Conservation (phyloP, 2,113 vertebrate genomes). For the Cariama cristata region DNA sequence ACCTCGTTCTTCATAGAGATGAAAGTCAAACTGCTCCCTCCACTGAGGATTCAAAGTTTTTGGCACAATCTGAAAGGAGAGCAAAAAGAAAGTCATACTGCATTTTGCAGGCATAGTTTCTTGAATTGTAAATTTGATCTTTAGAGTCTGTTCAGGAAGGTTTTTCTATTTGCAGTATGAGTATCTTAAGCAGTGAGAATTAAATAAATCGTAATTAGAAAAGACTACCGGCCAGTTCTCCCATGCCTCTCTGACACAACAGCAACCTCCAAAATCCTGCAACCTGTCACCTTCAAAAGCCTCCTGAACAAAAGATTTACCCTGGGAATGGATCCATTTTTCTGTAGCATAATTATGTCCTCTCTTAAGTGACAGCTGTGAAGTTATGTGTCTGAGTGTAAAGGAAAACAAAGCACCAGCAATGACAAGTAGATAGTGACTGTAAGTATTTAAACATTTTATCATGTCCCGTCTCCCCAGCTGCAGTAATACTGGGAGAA, state of each 20-base stretch:
- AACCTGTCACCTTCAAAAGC: not conserved
- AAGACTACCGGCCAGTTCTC: not conserved
- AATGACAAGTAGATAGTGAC: not conserved
- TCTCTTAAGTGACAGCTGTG: not conserved
- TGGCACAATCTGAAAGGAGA: slow-evolving; percentile 84
- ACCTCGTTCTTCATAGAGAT: slow-evolving; percentile 94
- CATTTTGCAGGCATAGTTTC: not conserved
- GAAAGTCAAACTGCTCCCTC: slow-evolving; percentile 99
- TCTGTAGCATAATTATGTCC: not conserved
- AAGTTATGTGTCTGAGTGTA: not conserved
- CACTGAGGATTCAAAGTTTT: slow-evolving; percentile 97
- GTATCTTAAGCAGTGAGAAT: not conserved
- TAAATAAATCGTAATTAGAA: not conserved
- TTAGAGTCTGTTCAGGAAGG: not conserved
- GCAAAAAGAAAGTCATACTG: not conserved
- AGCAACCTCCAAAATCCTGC: not conserved
- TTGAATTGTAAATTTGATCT: not conserved
- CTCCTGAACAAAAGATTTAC: not conserved
- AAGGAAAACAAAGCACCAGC: not conserved
- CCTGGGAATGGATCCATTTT: slow-evolving; percentile 14
- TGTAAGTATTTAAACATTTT: not conserved
- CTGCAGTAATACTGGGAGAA: not conserved
- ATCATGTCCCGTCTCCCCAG: not conserved
- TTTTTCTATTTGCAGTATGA: not conserved
- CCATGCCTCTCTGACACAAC: not conserved